Evolutionary conservation across 2,888 invertebrate species (phyloP).

Genomic region (Ornithoptera priamus): DNA sequence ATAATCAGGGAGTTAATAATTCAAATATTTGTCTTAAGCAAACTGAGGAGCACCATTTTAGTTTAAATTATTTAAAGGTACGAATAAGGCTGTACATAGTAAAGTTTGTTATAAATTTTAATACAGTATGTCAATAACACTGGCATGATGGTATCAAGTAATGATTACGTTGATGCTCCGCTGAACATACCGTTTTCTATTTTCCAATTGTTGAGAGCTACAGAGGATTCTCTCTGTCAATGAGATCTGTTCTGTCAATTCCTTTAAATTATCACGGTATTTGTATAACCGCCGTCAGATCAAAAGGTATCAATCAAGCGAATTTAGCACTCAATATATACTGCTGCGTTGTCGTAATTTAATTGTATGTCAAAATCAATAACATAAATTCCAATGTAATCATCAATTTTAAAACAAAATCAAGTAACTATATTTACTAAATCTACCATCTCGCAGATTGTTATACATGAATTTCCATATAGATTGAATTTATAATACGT

Average conservation of each 20-base stretch:
- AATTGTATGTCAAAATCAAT: neutral
- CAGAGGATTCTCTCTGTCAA: neutral
- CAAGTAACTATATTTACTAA: neutral
- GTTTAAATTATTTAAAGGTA: neutral
- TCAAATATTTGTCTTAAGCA: neutral
- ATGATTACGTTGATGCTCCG: conserved; percentile 1
- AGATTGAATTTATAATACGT: no score
- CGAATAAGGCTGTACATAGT: neutral
- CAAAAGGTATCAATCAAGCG: neutral
- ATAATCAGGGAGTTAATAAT: neutral
- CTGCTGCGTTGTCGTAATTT: neutral
- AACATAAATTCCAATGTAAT: neutral
- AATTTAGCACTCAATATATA: neutral
- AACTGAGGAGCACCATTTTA: neutral
- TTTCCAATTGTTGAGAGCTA: neutral
- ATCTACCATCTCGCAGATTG: no score
- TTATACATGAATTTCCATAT: no score
- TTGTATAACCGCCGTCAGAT: neutral
- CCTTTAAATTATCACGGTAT: neutral
- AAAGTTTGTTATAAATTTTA: neutral
- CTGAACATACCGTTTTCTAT: neutral
- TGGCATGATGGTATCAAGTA: neutral
- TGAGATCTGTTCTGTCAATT: neutral
- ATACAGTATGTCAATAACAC: neutral
- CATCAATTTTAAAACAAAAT: neutral